These are phyloP conservation scores for Melanocharis versteri DNA, from an alignment of 2,113 vertebrate genomes.

Conservation along the genomic window DNA sequence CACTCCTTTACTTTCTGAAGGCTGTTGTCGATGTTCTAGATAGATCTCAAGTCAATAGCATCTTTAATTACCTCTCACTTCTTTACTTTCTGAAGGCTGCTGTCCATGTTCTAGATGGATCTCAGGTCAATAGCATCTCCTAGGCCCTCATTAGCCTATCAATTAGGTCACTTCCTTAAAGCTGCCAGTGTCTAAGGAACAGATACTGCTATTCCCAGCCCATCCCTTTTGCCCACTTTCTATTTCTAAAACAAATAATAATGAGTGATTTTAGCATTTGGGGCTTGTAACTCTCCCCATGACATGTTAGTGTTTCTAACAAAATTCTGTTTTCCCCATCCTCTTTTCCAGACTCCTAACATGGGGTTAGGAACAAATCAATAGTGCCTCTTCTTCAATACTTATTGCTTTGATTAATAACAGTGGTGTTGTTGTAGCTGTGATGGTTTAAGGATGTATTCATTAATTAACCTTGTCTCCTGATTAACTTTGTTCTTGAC, in stretches of 20 bases:
- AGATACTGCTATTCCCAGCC: neutral
- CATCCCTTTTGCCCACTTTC: neutral
- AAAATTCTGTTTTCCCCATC: neutral
- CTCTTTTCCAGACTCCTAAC: neutral
- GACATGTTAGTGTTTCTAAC: neutral
- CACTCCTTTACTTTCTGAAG: neutral
- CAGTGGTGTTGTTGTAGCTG: neutral
- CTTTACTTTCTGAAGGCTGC: neutral
- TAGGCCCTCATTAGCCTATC: neutral
- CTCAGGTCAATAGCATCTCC: neutral
- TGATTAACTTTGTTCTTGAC: conserved; percentile 54
- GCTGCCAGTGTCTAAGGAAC: neutral
- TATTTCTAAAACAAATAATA: neutral
- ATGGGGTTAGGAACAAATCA: neutral
- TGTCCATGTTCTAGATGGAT: neutral
- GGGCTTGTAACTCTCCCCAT: neutral
- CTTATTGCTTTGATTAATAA: conserved; percentile 33
- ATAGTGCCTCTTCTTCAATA: neutral
- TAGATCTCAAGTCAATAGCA: neutral
- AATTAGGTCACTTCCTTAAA: neutral
- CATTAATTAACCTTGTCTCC: conserved; percentile 55
- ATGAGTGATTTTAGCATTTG: neutral
- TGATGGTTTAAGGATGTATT: conserved; percentile 36
- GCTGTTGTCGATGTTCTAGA: neutral
- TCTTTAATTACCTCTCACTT: neutral